A percentile compares a stretch with the other conserved stretches of the same genome.
Conservation (phyloP, 2,113 vertebrate genomes). For the Malurus melanocephalus region DNA sequence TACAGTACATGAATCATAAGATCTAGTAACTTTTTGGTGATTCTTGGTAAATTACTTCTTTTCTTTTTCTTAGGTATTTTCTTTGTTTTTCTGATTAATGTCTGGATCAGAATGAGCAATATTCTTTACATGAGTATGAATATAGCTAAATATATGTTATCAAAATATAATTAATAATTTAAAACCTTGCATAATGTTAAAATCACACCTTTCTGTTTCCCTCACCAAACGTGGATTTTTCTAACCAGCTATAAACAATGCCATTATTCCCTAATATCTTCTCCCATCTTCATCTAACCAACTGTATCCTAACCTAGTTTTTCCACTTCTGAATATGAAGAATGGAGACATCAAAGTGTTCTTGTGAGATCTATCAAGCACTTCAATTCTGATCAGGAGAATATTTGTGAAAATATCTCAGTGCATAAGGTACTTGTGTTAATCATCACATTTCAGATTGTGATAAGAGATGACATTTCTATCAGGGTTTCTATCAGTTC, state of each 20-base stretch:
- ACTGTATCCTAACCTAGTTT: background rate
- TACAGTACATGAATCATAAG: constrained; percentile 60
- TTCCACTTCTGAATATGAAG: background rate
- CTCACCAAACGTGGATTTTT: constrained; percentile 5
- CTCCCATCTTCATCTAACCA: background rate
- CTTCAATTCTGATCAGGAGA: constrained; percentile 7
- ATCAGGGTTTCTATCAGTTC: background rate
- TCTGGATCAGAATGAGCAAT: constrained; percentile 58
- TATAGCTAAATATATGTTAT: background rate
- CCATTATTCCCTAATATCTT: background rate
- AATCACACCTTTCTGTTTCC: background rate
- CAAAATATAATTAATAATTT: constrained; percentile 47
- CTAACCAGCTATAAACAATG: background rate
- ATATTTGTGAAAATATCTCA: background rate
- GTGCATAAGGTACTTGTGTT: background rate
- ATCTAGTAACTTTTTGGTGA: constrained; percentile 57
- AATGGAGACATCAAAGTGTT: constrained; percentile 39
- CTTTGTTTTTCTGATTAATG: constrained; percentile 64
- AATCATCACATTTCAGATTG: constrained; percentile 21
- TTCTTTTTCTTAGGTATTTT: constrained; percentile 58
- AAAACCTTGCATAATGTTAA: constrained; percentile 33
- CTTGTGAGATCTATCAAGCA: constrained; percentile 38
- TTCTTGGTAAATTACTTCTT: constrained; percentile 67
- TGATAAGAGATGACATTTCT: constrained; percentile 8
- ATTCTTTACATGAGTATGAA: constrained; percentile 53